A percentile compares a stretch with the other conserved stretches of the same genome.
These are phyloP conservation scores for Nilaparvata lugens DNA, from an alignment of 1,140 invertebrate species.

Conservation along the genomic window DNA sequence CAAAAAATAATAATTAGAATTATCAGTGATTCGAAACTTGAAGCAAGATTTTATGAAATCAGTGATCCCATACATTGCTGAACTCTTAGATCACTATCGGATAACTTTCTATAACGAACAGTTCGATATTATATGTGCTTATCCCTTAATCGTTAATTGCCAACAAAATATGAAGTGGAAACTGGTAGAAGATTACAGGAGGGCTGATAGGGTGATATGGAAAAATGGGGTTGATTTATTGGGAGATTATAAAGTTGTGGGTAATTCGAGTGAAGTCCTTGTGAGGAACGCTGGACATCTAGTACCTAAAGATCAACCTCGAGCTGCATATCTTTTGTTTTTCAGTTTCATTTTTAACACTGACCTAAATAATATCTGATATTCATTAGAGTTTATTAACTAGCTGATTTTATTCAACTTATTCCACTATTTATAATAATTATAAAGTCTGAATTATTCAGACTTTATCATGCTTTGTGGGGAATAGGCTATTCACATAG, in stretches of 20 bases:
- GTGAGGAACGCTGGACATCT: constrained; percentile 55
- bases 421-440: too few relatives aligned
- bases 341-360: too few relatives aligned
- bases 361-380: too few relatives aligned
- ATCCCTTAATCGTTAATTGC: constrained; percentile 64
- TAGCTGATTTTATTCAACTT: too few relatives aligned
- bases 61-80: constrained; percentile 60
- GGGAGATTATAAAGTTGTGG: constrained; percentile 48
- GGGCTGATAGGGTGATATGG: constrained; percentile 40
- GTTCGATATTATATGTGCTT: constrained; percentile 74
- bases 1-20: too few relatives aligned
- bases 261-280: constrained; percentile 51
- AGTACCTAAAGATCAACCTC: constrained; percentile 57
- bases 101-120: constrained; percentile 73
- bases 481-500: too few relatives aligned
- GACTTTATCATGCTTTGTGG: too few relatives aligned
- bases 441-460: too few relatives aligned
- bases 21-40: constrained; percentile 62
- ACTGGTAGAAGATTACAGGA: constrained; percentile 51
- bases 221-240: constrained; percentile 18
- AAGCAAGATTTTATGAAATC: constrained; percentile 74
- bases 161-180: constrained; percentile 50
- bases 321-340: constrained; percentile 19
- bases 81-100: constrained; percentile 55
- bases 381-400: too few relatives aligned